These are phyloP conservation scores for Falco punctatus DNA, from an alignment of 2,113 vertebrate species.

Conservation along the genomic window DNA sequence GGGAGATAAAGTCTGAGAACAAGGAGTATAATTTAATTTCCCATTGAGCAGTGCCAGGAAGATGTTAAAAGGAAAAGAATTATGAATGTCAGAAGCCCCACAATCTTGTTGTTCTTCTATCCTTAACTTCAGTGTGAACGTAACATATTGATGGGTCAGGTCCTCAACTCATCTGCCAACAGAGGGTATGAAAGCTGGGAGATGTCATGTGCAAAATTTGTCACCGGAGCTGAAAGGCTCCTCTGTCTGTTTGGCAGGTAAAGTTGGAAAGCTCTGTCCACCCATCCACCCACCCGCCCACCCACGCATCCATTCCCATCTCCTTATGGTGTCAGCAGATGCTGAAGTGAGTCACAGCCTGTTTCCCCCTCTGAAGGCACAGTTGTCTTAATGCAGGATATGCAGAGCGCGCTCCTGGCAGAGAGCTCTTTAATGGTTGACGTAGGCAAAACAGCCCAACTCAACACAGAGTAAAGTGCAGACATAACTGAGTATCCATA, in stretches of 20 bases:
- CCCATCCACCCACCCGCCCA: neutral
- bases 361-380: neutral
- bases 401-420: neutral
- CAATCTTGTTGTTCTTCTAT: neutral
- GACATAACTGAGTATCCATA: neutral
- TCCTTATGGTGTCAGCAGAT: slow-evolving; percentile 11
- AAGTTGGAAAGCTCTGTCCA: neutral
- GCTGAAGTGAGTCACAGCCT: slow-evolving; percentile 22
- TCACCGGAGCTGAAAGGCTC: neutral
- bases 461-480: neutral
- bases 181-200: neutral
- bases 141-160: neutral
- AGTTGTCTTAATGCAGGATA: neutral
- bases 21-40: neutral
- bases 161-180: neutral
- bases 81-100: neutral
- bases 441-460: neutral
- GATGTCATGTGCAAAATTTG: neutral
- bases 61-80: neutral
- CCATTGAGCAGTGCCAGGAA: neutral
- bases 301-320: neutral
- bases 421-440: neutral
- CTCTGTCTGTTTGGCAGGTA: neutral
- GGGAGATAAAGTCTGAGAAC: neutral
- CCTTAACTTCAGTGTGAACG: neutral